Conservation (phyloP, 2,113 vertebrate species). For the Tiliqua scincoides region DNA sequence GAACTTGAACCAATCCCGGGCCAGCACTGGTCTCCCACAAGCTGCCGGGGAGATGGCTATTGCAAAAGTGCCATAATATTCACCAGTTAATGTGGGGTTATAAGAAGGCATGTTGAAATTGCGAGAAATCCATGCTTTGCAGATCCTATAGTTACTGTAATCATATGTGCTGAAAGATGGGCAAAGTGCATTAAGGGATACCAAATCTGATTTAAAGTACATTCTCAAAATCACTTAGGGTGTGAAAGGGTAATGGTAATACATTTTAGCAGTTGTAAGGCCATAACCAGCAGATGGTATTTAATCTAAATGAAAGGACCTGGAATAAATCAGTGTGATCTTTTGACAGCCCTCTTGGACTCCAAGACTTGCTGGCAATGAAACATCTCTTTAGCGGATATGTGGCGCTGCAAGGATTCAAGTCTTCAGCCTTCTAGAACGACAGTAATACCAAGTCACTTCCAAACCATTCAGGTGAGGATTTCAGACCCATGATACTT, state of each 20-base stretch:
- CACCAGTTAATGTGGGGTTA: neutral
- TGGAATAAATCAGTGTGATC: neutral
- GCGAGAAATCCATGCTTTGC: neutral
- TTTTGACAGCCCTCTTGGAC: neutral
- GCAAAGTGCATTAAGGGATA: neutral
- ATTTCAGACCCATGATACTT: neutral
- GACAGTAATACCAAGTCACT: constrained; percentile 12
- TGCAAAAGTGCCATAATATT: neutral
- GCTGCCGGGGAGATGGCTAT: neutral
- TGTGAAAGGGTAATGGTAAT: neutral
- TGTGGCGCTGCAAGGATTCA: constrained; percentile 16
- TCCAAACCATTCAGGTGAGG: neutral
- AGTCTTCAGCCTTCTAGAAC: constrained; percentile 33
- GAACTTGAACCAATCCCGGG: too few species aligned
- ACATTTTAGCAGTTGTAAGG: neutral
- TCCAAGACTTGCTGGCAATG: constrained; percentile 46
- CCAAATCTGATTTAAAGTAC: neutral
- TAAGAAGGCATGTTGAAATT: neutral
- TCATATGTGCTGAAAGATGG: neutral
- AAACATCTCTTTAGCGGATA: constrained; percentile 42
- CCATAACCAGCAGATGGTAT: neutral
- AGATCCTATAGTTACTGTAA: neutral
- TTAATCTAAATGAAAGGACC: neutral
- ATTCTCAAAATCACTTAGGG: neutral
- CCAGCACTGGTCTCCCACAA: too few species aligned